Base-by-base conservation (phyloP, 2,113 vertebrate genomes). In the Poeciliopsis turrubarensis region DNA sequence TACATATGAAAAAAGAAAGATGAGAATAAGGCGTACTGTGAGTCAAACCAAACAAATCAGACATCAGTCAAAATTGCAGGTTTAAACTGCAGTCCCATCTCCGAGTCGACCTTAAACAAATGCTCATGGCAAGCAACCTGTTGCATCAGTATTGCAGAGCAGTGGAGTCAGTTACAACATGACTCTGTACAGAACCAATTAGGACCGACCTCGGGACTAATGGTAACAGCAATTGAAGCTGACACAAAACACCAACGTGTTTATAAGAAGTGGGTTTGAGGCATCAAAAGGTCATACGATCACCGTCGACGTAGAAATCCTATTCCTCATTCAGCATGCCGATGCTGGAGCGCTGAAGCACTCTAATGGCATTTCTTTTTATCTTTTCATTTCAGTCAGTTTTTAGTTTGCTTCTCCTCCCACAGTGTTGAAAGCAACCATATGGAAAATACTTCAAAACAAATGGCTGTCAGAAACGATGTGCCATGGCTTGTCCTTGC, bases 91-190 rank as follows among this genome's bases (percentile, higher is more conserved):
- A 80, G 57, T 65, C 78, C 60, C 69, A 60, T 68, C 47, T 29
- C 19, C 60, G 19, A 25, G 65, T 13, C 27, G 17, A 47, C 44
- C 44, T 19, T 17, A 47, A 19, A 47, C 17, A 47, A 19, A 47
- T 47, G 44, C 17, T 47, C 17, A 19, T 47, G 44, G 27, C 26
- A 37, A 65, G 64, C 79, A 39, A 79, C 83, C 61, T 65, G 78
- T 90, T 90, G 89, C 88, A 75, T 90, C 90, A 89, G 74, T 34
- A 71, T 89, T 89, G 74, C 90, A 30, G 62, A 19, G 71, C 25
- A 3, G 44, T 65, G 19, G 68, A 71, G 78, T 87, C 65, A n/a
- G 84, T 78, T 86, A 70, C 81, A 82, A 75, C 78, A 65, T 4
- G 10, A 73, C 77, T 73, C 70, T 13, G 60, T 25, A 70, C 68